Evolutionary conservation across 2,113 vertebrate species (phyloP).

Genomic region (Nipponia nippon): DNA sequence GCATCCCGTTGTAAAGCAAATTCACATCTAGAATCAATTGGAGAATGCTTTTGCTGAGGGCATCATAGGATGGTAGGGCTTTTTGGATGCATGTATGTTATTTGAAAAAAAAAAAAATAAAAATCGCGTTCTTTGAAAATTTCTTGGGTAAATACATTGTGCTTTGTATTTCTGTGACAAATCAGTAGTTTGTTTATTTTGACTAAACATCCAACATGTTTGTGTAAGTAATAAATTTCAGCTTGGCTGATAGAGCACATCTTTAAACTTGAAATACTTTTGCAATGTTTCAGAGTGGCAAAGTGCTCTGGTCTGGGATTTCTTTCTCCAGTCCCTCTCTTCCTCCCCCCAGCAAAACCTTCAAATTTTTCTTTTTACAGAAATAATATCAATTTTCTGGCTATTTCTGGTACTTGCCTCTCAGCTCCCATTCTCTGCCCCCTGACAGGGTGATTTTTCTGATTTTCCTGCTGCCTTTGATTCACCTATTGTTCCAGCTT

Average conservation of each 20-base stretch:
- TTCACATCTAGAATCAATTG: not conserved
- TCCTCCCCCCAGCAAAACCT: not conserved
- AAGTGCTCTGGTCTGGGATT: not conserved
- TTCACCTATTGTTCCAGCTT: slow-evolving; percentile 55
- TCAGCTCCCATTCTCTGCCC: slow-evolving; percentile 9
- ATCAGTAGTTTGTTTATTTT: not conserved
- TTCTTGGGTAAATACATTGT: not conserved
- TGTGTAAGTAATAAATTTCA: not conserved
- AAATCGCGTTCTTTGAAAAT: not conserved
- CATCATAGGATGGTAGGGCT: not conserved
- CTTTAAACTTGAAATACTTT: not conserved
- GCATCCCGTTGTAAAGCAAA: not conserved
- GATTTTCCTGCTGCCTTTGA: slow-evolving; percentile 29
- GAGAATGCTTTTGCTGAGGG: not conserved
- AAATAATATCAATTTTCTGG: slow-evolving; percentile 6
- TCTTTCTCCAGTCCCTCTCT: not conserved
- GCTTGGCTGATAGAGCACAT: not conserved
- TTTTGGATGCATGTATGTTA: not conserved
- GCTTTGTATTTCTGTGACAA: not conserved
- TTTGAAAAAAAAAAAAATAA: not conserved
- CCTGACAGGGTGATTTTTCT: slow-evolving; percentile 21
- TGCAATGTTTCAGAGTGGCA: not conserved
- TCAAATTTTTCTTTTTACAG: not conserved
- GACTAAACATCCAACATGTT: not conserved
- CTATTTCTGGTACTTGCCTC: slow-evolving; percentile 14